A percentile compares a stretch with the other conserved stretches of the same genome.
These are phyloP conservation scores for Donacobius atricapilla DNA, from an alignment of 2,113 vertebrate species.

Conservation along the genomic window DNA sequence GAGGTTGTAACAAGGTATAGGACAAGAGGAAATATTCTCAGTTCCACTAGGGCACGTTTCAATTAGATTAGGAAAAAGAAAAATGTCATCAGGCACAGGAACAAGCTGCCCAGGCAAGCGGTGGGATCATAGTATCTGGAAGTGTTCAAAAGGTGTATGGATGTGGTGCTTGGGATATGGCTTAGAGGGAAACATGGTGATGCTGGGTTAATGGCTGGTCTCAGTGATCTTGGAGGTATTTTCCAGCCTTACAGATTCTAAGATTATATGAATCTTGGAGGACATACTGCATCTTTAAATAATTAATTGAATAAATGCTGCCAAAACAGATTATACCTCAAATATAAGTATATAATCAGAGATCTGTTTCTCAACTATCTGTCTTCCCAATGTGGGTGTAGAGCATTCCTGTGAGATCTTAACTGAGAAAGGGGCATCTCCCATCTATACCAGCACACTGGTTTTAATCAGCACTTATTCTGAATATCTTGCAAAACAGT, in stretches of 20 bases:
- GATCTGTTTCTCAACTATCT: neutral
- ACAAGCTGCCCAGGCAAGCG: neutral
- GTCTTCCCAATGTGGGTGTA: neutral
- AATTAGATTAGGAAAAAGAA: neutral
- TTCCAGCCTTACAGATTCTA: neutral
- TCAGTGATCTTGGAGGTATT: neutral
- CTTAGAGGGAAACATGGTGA: neutral
- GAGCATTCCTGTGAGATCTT: neutral
- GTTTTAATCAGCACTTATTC: neutral
- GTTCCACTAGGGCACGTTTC: neutral
- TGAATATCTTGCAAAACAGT: neutral
- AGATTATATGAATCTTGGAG: neutral
- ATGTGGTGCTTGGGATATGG: neutral
- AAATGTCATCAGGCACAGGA: neutral
- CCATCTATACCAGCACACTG: neutral
- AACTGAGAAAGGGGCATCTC: neutral
- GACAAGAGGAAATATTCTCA: neutral
- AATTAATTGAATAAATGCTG: neutral
- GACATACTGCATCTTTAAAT: neutral
- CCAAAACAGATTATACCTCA: neutral
- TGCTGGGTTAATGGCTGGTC: neutral
- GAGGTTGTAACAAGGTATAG: neutral
- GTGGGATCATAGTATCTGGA: neutral
- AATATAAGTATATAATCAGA: neutral
- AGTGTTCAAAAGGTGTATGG: neutral